phyloP scores from a whole-genome alignment of 2,888 invertebrate genomes.

The Drosophila falleni region DNA sequence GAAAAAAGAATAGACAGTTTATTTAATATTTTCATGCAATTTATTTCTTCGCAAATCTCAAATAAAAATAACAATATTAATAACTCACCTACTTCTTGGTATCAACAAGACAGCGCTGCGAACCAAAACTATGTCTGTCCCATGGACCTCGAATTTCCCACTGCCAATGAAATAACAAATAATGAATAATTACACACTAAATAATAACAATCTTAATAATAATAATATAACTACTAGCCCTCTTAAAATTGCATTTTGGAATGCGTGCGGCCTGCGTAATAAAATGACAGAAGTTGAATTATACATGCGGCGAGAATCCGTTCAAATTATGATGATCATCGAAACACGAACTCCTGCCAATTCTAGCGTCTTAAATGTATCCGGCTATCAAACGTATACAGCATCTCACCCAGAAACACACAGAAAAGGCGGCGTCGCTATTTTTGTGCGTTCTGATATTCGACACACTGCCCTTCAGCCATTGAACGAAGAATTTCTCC shows the following conservation, averaged over 20 bases:
- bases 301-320: neutral
- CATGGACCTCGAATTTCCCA: no score
- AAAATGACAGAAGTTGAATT: slow-evolving; percentile 6
- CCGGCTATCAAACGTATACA: neutral
- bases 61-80: neutral
- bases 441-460: neutral
- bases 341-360: neutral
- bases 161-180: no score
- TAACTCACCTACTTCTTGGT: neutral
- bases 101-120: neutral
- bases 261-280: slow-evolving; percentile 3
- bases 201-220: no score
- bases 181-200: neutral
- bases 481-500: neutral
- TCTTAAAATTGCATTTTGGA: slow-evolving; percentile 15
- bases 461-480: slow-evolving; percentile 10
- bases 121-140: no score
- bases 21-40: neutral
- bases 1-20: neutral
- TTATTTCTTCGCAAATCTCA: neutral
- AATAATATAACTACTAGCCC: neutral
- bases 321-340: slow-evolving; percentile 11
- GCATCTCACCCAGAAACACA: neutral
- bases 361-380: neutral
- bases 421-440: slow-evolving; percentile 9